Evolutionary conservation across 1,140 invertebrate species (phyloP), one percentile per base, ranked within the genome.

Genomic region (Drosophila ironensis): DNA sequence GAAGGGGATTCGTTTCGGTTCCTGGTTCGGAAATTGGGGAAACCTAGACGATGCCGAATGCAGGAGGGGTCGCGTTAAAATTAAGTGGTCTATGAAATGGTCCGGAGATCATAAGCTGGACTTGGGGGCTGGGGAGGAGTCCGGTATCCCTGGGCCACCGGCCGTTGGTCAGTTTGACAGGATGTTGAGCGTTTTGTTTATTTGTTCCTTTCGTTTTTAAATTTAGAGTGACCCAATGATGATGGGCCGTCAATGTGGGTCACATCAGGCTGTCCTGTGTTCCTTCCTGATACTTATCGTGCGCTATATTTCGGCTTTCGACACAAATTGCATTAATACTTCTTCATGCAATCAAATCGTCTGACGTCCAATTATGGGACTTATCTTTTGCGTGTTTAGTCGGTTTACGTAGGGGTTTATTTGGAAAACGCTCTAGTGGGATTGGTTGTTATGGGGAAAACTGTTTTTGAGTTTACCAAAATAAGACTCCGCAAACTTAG

Each of bases 1-100:
- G 11, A 1, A 12, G 2, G 12, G 12, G 7, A 37, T 35, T 68
- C 61, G 53, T 20, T 25, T 73, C 40, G 52, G 53, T 72, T 72
- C 19, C 71, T 33, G 71, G 35, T 22, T 68, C 37, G 37, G 50
- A 11, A 12, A 9, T 14, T 11, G 5, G 1, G 8, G n/a, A n/a
- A n/a, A n/a, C n/a, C n/a, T n/a, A n/a, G n/a, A n/a, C n/a, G n/a
- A n/a, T n/a, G n/a, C n/a, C n/a, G n/a, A n/a, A n/a, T n/a, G n/a
- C n/a, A n/a, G n/a, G n/a, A n/a, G n/a, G n/a, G 48, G 52, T 35
- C 69, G 57, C 78, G 72, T 60, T 72, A 72, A 76, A 72, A 72
- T 69, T 54, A 84, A 81, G 70, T 59, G 77, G 60, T 75, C 67
- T 63, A 56, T 69, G 77, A 76, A 52, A 22, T 17, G 41, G 30